Percentiles rank a stretch among this genome's conserved stretches.
phyloP scores from a whole-genome alignment of 2,113 vertebrate species.

The Aegithalos caudatus region DNA sequence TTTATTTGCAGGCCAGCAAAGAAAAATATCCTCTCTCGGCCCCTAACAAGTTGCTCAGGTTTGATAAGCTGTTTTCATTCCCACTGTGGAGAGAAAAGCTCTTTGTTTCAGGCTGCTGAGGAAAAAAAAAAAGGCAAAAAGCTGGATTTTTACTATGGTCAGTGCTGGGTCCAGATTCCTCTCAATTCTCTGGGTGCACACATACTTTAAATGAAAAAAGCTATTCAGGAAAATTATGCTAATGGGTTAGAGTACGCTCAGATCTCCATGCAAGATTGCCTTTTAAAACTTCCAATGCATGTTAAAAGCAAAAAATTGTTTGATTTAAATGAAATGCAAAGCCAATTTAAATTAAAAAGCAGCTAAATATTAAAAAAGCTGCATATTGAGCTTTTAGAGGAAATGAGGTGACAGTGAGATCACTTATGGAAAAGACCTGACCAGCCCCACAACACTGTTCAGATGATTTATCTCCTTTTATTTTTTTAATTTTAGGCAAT shows the following conservation, averaged over 20 bases:
- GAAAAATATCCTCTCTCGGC: constrained; percentile 52
- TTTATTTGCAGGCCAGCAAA: not conserved
- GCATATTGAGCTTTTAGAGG: not conserved
- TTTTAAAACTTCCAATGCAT: not conserved
- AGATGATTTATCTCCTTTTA: not conserved
- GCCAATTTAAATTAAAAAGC: not conserved
- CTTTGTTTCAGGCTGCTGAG: constrained; percentile 41
- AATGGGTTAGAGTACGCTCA: not conserved
- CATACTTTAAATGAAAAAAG: not conserved
- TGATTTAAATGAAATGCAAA: not conserved
- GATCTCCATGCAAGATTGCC: not conserved
- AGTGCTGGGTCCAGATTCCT: not conserved
- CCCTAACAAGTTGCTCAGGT: constrained; percentile 24
- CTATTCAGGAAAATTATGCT: not conserved
- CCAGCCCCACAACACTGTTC: not conserved
- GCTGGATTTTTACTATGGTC: not conserved
- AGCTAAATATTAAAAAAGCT: not conserved
- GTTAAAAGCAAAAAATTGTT: not conserved
- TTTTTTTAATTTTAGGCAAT: not conserved
- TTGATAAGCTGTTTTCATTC: constrained; percentile 39
- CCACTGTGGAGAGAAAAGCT: not conserved
- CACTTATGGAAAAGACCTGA: not conserved
- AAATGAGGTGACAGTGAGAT: not conserved
- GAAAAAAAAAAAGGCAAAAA: not conserved
- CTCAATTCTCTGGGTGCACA: not conserved